Evolutionary conservation across 2,888 invertebrate species (phyloP).

Genomic region (Acrobeloides nanus): DNA sequence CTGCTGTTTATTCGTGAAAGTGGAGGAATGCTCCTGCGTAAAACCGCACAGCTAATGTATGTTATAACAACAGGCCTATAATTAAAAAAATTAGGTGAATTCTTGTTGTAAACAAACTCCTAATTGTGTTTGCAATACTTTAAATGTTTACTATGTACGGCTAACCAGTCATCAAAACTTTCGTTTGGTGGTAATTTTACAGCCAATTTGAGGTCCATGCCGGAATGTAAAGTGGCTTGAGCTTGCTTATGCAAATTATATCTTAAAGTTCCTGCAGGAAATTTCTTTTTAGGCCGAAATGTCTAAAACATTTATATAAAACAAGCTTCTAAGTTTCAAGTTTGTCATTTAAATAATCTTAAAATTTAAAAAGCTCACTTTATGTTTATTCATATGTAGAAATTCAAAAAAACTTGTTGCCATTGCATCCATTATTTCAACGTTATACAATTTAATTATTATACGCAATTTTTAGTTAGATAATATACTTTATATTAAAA

Average conservation of each 20-base stretch:
- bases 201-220: constrained; percentile 72
- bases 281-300: constrained; percentile 78
- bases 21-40: too few species aligned
- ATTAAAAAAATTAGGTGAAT: constrained; percentile 3
- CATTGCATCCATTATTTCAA: constrained; percentile 14
- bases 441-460: too few species aligned
- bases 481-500: too few species aligned
- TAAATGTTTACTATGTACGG: constrained; percentile 72
- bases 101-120: neutral
- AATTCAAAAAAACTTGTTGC: constrained; percentile 48
- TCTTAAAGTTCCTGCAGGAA: constrained; percentile 75
- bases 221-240: constrained; percentile 76
- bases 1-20: too few species aligned
- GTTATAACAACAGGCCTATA: too few species aligned
- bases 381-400: constrained; percentile 52
- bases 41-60: constrained; percentile 1
- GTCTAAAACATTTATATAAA: constrained; percentile 62
- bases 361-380: constrained; percentile 29
- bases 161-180: constrained; percentile 81
- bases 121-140: neutral
- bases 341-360: neutral
- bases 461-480: too few species aligned
- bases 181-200: constrained; percentile 73
- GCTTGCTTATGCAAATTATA: constrained; percentile 83
- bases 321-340: neutral